A percentile compares a stretch with the other conserved stretches of the same genome.
Conservation (phyloP, 2,113 vertebrate species). For the Thermophis baileyi region DNA sequence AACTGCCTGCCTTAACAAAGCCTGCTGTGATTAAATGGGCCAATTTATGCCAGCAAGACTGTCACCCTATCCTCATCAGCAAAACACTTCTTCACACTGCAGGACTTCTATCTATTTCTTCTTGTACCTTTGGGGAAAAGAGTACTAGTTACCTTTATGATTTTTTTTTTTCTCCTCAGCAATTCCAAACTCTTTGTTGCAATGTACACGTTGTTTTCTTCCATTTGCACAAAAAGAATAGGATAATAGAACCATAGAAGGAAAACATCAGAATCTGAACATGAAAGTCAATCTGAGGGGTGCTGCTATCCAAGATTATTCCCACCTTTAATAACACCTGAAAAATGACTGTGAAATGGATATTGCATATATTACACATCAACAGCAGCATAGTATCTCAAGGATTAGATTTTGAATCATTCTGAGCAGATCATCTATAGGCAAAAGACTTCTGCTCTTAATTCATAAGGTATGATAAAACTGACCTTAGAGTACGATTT, state of each 20-base stretch:
- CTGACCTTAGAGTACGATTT: too few species aligned
- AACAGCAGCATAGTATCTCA: neutral
- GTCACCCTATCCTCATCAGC: conserved; percentile 27
- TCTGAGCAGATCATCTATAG: too few species aligned
- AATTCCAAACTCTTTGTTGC: neutral
- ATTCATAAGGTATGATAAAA: too few species aligned
- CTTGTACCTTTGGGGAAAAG: conserved; percentile 12
- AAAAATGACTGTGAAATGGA: neutral
- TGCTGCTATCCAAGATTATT: neutral
- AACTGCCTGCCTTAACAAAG: conserved; percentile 37
- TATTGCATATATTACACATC: neutral
- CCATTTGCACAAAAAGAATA: neutral
- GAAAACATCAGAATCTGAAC: neutral
- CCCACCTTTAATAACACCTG: neutral
- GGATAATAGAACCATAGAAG: conserved; percentile 2
- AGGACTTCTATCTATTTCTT: conserved; percentile 26
- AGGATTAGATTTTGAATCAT: too few species aligned
- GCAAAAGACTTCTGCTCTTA: too few species aligned
- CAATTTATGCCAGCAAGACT: conserved; percentile 47
- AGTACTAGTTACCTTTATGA: neutral
- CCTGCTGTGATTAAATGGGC: conserved; percentile 53
- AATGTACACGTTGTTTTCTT: fast-evolving
- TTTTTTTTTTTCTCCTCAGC: neutral
- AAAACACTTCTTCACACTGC: conserved; percentile 28
- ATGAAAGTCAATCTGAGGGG: neutral